phyloP scores from a whole-genome alignment of 2,888 invertebrate species.

The Hanleya hanleyi region DNA sequence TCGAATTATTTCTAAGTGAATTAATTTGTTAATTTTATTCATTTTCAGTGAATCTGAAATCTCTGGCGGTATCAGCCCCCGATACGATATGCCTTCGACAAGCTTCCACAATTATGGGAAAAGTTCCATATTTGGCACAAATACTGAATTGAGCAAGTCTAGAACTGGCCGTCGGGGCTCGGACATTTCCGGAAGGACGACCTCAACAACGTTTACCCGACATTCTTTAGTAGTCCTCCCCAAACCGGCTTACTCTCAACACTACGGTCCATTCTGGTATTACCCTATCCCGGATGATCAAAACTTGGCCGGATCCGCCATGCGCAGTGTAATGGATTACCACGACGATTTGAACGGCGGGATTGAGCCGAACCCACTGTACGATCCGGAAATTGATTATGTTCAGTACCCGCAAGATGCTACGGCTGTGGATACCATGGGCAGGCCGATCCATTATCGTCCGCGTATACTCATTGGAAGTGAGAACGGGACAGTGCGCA shows the following conservation, averaged over 20 bases:
- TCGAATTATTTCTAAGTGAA: too few species aligned
- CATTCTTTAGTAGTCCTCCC: conserved; percentile 1
- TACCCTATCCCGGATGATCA: conserved; percentile 9
- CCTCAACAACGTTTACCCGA: background rate
- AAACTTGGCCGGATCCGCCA: background rate
- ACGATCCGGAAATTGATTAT: background rate
- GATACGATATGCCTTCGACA: background rate
- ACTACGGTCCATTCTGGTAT: conserved; percentile 8
- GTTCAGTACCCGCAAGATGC: background rate
- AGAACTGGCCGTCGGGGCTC: background rate
- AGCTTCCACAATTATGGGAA: background rate
- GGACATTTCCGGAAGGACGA: background rate
- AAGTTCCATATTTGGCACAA: background rate
- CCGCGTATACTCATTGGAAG: background rate
- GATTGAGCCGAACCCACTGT: background rate
- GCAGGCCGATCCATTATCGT: background rate
- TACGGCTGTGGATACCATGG: background rate
- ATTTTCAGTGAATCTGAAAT: background rate
- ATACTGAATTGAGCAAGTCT: background rate
- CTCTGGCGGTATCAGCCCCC: background rate
- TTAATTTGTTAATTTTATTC: too few species aligned
- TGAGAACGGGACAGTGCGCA: background rate
- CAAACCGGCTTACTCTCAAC: background rate
- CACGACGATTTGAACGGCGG: background rate
- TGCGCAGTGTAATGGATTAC: conserved; percentile 8